Conservation (phyloP, 2,797 vertebrate genomes). For the Centropyge bicolor region DNA sequence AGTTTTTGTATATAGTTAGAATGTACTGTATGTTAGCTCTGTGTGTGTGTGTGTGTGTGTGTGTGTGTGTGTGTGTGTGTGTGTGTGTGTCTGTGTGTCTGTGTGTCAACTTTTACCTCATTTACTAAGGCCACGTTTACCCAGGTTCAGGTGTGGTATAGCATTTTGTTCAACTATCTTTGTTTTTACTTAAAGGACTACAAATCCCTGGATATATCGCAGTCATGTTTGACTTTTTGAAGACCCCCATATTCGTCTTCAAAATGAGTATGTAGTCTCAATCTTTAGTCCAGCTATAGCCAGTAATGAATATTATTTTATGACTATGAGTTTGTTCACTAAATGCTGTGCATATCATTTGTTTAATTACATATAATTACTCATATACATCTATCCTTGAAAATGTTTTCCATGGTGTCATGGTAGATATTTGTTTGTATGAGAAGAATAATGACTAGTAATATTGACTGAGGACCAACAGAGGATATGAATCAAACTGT, state of each 20-base stretch:
- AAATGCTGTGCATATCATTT: background rate
- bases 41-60: background rate
- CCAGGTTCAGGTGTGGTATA: background rate
- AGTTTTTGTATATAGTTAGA: background rate
- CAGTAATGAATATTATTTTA: background rate
- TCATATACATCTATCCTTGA: background rate
- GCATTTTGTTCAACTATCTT: background rate
- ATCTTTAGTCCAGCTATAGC: background rate
- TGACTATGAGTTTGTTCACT: background rate
- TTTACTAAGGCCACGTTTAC: background rate
- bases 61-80: constrained; percentile 5
- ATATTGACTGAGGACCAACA: background rate
- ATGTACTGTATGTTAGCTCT: background rate
- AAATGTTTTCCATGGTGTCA: background rate
- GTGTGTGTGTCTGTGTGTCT: background rate
- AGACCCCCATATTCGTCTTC: background rate
- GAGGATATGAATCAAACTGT: background rate
- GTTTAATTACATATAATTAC: background rate
- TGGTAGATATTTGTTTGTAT: background rate
- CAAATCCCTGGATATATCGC: constrained; percentile 33
- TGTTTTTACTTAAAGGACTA: constrained; percentile 24
- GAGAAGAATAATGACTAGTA: background rate
- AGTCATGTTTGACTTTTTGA: constrained; percentile 22
- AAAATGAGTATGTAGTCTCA: background rate
- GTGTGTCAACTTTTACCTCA: constrained; percentile 18